Conservation (phyloP, 2,888 invertebrate species). For the Gonocerus acuteangulatus region DNA sequence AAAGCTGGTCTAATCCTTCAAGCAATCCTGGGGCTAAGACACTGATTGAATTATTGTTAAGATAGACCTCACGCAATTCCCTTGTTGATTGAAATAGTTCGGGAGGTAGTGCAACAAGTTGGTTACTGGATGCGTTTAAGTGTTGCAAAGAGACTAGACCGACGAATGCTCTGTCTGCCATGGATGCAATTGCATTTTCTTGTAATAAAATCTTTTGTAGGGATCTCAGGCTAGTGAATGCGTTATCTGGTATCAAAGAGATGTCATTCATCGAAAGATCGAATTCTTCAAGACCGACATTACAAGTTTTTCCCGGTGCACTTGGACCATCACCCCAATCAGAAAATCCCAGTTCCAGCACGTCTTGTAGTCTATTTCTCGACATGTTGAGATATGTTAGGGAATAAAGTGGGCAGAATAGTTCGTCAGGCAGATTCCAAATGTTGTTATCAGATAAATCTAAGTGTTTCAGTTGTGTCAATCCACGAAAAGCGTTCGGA, state of each 20-base stretch:
- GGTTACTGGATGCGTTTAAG: conserved; percentile 80
- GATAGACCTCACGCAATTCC: conserved; percentile 72
- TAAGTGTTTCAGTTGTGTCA: conserved; percentile 69
- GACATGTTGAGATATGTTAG: conserved; percentile 77
- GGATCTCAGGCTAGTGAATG: conserved; percentile 65
- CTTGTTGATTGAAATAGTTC: conserved; percentile 73
- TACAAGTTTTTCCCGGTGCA: conserved; percentile 61
- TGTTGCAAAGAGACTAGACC: conserved; percentile 70
- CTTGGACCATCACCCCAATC: conserved; percentile 62
- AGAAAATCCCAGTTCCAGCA: conserved; percentile 69
- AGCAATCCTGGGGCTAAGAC: conserved; percentile 76
- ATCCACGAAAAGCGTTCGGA: conserved; percentile 62
- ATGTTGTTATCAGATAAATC: conserved; percentile 80
- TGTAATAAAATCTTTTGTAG: conserved; percentile 72
- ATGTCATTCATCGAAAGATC: conserved; percentile 78
- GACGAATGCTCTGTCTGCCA: conserved; percentile 70
- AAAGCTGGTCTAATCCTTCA: conserved; percentile 72
- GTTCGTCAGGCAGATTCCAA: conserved; percentile 66
- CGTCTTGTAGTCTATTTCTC: conserved; percentile 69
- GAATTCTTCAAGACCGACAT: conserved; percentile 53
- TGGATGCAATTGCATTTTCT: conserved; percentile 72
- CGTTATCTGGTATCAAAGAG: conserved; percentile 61
- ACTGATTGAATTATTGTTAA: conserved; percentile 76
- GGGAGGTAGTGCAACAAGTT: conserved; percentile 69
- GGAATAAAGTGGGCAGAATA: conserved; percentile 70